phyloP scores from a whole-genome alignment of 2,888 invertebrate genomes.

The Ceratothoa steindachneri region DNA sequence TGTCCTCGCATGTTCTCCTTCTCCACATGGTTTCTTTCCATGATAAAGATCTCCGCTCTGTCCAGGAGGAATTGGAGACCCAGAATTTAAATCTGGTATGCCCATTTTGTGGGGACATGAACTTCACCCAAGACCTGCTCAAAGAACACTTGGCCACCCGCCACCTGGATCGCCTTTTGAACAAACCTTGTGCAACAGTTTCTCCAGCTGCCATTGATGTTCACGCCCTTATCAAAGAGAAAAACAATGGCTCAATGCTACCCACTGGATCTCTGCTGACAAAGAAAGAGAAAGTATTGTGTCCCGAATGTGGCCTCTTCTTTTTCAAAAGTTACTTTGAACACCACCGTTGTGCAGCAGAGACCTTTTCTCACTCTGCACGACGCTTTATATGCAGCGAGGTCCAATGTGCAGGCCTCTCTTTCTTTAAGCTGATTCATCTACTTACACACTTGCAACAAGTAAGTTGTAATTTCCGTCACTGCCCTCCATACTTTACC shows the following conservation, averaged over 20 bases:
- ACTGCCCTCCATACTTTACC: too few relatives aligned
- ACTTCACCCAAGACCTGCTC: conserved; percentile 17
- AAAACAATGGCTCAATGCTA: neutral
- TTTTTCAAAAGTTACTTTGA: conserved; percentile 6
- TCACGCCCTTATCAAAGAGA: conserved; percentile 5
- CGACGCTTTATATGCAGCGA: neutral
- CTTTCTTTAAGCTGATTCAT: neutral
- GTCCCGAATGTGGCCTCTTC: conserved; percentile 5
- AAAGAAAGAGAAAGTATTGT: conserved; percentile 1
- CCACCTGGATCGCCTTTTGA: conserved; percentile 12
- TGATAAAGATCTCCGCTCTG: neutral
- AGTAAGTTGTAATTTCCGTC: too few relatives aligned
- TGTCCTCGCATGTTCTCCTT: conserved; percentile 3
- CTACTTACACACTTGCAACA: neutral
- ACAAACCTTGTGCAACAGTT: neutral
- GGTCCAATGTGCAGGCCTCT: neutral
- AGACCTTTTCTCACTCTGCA: neutral
- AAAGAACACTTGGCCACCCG: conserved; percentile 18
- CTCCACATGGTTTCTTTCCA: conserved; percentile 18
- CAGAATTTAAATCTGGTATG: conserved; percentile 19
- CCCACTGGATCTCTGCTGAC: neutral
- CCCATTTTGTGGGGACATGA: conserved; percentile 13
- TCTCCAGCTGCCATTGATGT: neutral
- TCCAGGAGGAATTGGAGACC: conserved; percentile 2
- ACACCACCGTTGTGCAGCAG: neutral